These are phyloP conservation scores for Cataglyphis albicans DNA, from an alignment of 2,888 invertebrate genomes.

Conservation along the genomic window DNA sequence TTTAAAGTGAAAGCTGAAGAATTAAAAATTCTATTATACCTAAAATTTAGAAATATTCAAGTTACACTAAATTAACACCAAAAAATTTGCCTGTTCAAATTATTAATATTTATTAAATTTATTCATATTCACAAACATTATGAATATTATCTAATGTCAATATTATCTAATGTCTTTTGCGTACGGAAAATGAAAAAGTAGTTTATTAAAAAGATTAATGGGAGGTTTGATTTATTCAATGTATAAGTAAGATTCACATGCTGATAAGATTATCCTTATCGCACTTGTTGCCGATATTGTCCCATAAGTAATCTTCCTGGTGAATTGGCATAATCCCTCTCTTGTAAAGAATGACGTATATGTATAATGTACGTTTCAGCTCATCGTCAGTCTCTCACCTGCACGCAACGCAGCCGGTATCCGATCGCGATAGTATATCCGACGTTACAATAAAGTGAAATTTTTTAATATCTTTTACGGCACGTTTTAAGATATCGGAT, in stretches of 20 bases:
- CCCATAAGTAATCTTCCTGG: constrained; percentile 12
- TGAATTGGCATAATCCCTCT: constrained; percentile 50
- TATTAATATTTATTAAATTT: background rate
- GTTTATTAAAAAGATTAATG: constrained; percentile 12
- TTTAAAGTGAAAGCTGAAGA: background rate
- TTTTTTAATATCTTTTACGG: background rate
- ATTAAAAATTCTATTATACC: no score
- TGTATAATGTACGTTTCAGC: constrained; percentile 57
- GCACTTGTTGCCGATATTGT: background rate
- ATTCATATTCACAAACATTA: background rate
- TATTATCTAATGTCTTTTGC: background rate
- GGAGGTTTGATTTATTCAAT: constrained; percentile 6
- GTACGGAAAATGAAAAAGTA: background rate
- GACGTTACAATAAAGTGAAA: background rate
- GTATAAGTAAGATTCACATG: background rate
- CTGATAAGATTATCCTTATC: constrained; percentile 66
- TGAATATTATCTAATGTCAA: background rate
- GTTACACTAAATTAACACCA: background rate
- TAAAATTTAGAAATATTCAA: background rate
- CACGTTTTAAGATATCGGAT: background rate
- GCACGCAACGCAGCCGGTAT: constrained; percentile 54
- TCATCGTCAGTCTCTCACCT: constrained; percentile 62
- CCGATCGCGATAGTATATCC: constrained; percentile 23
- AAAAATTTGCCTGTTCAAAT: background rate
- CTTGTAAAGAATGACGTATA: constrained; percentile 40